These are phyloP conservation scores for Asarcornis scutulata DNA, from an alignment of 2,113 vertebrate genomes.

Conservation along the genomic window DNA sequence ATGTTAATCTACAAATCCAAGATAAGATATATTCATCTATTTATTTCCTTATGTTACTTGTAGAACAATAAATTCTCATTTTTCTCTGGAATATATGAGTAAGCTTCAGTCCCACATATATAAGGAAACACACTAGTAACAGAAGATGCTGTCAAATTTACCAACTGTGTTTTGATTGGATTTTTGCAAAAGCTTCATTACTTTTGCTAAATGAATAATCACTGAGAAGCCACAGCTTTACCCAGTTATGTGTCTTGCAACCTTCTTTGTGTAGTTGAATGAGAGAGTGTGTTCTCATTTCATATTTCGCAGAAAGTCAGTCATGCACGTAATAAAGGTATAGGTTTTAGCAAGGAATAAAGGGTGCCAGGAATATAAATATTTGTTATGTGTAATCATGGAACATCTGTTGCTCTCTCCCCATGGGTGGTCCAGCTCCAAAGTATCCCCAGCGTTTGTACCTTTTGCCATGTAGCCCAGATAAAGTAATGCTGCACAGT, in stretches of 20 bases:
- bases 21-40: background rate
- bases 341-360: conserved; percentile 17
- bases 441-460: background rate
- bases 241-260: background rate
- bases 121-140: background rate
- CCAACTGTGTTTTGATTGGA: background rate
- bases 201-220: background rate
- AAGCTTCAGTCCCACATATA: accelerated
- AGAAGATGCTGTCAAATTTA: background rate
- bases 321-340: background rate
- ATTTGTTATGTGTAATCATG: conserved; percentile 41
- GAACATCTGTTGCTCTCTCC: conserved; percentile 58
- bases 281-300: conserved; percentile 4
- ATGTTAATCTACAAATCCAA: background rate
- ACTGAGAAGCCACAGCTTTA: conserved; percentile 14
- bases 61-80: background rate
- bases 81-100: background rate
- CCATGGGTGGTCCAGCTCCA: conserved; percentile 47
- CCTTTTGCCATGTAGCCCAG: background rate
- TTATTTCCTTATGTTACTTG: background rate
- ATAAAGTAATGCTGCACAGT: background rate
- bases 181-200: conserved; percentile 11
- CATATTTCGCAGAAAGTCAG: conserved; percentile 37
- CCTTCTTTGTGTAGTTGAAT: background rate
- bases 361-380: conserved; percentile 27